phyloP scores from a whole-genome alignment of 2,888 invertebrate genomes.

The Chironomus riparius region DNA sequence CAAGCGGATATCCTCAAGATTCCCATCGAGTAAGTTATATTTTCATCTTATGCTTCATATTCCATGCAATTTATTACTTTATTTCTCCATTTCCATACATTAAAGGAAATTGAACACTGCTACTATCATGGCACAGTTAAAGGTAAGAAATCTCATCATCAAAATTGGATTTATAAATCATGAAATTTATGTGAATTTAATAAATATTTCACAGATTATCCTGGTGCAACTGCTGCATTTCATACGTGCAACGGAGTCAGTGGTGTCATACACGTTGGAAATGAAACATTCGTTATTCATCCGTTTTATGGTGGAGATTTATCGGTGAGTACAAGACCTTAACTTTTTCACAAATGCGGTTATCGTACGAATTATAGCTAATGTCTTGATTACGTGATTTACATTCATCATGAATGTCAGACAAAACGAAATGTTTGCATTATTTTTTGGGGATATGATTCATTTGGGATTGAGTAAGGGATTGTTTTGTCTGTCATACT shows the following conservation, averaged over 20 bases:
- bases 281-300: conserved; percentile 96
- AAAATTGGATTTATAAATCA: background rate
- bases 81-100: background rate
- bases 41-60: background rate
- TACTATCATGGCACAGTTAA: conserved; percentile 97
- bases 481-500: too few relatives aligned
- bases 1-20: conserved; percentile 73
- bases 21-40: conserved; percentile 62
- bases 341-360: conserved; percentile 16
- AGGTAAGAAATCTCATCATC: conserved; percentile 28
- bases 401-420: too few relatives aligned
- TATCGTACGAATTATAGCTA: background rate
- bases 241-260: conserved; percentile 97
- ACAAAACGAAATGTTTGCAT: too few relatives aligned
- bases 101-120: conserved; percentile 91
- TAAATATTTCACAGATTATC: conserved; percentile 55
- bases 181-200: background rate
- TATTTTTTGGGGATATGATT: too few relatives aligned
- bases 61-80: background rate
- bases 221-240: conserved; percentile 92
- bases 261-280: conserved; percentile 93
- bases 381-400: background rate
- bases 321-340: conserved; percentile 65
- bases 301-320: conserved; percentile 95
- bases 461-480: too few relatives aligned